Base-by-base conservation (phyloP, 1,140 invertebrate genomes). In the Ericerus pela region DNA sequence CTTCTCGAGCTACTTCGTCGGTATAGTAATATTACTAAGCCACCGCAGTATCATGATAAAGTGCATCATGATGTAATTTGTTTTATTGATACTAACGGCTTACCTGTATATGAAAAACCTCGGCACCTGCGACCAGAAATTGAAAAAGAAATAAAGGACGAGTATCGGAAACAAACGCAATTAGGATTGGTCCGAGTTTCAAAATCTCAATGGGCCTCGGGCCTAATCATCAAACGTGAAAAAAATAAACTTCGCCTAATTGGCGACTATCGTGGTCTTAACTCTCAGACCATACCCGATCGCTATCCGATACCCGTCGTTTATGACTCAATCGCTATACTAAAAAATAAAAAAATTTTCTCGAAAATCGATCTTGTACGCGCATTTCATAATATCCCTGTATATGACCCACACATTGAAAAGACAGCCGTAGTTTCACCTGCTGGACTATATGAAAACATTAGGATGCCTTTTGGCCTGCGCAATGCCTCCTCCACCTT, bases 371-470 rank as follows among this genome's bases (percentile, higher is more conserved):
- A 78, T 65, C 51, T 77, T 2, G 58, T 62, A 0, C 60, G 63
- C 4, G 75, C 75, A 0, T 79, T 70, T 59, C 69, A 72, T 63
- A 74, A 70, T 22, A 65, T 72, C 1, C 67, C 68, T 0, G 58
- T 71, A 3, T 52, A 51, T 1, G 18, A 27, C 31, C 60, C 60
- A 16, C 65, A 70, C 43, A 63, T 69, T 6, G 60, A 54, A 11
- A 71, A 71, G 59, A 71, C 66, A 11, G 66, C 68, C 1, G 59
- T 71, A 0, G 64, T 58, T 1, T 70, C 68, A 24, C 62, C 62
- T 3, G 65, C 65, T 31, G 62, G 65, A 11, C n/a, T 66, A 0
- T 72, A 66, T 33, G 68, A 71, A 57, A 70, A 66, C 47, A 24
- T 61, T 1, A 43, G 56, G 4, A 65, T 69, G 61, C 61, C 65